Evolutionary conservation across 2,797 vertebrate species (phyloP).

Genomic region (Smutsia gigantea): DNA sequence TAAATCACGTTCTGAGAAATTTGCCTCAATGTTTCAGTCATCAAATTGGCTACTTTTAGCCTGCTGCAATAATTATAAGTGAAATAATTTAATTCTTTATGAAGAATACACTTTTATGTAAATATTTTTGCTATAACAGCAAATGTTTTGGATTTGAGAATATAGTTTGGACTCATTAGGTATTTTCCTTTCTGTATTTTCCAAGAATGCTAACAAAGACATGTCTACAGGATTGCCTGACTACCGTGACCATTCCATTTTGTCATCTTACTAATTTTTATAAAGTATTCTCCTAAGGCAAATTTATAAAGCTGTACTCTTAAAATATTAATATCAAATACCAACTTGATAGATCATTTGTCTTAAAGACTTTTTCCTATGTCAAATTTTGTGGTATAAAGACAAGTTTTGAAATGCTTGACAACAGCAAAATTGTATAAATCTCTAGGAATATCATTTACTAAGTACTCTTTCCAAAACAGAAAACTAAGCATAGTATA

Average conservation of each 20-base stretch:
- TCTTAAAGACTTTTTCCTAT: slow-evolving; percentile 22
- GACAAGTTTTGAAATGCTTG: slow-evolving; percentile 27
- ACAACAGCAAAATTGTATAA: not conserved
- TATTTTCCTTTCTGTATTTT: slow-evolving; percentile 1
- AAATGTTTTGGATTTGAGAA: slow-evolving; percentile 29
- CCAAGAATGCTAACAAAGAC: slow-evolving; percentile 2
- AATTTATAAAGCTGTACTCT: not conserved
- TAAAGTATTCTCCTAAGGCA: not conserved
- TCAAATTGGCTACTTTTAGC: not conserved
- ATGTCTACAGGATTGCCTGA: not conserved
- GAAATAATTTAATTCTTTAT: slow-evolving; percentile 19
- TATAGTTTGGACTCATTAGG: not conserved
- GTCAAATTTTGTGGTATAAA: not conserved
- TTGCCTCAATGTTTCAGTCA: not conserved
- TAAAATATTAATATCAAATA: slow-evolving; percentile 33
- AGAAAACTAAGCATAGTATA: not conserved
- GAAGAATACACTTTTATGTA: not conserved
- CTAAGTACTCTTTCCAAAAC: not conserved
- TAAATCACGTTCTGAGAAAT: slow-evolving; percentile 8
- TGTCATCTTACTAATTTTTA: slow-evolving; percentile 21
- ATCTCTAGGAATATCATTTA: not conserved
- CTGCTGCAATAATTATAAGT: not conserved
- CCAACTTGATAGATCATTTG: not conserved
- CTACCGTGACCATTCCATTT: not conserved
- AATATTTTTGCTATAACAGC: not conserved